These are phyloP conservation scores for Arion vulgaris DNA, from an alignment of 1,140 invertebrate species.

Conservation along the genomic window DNA sequence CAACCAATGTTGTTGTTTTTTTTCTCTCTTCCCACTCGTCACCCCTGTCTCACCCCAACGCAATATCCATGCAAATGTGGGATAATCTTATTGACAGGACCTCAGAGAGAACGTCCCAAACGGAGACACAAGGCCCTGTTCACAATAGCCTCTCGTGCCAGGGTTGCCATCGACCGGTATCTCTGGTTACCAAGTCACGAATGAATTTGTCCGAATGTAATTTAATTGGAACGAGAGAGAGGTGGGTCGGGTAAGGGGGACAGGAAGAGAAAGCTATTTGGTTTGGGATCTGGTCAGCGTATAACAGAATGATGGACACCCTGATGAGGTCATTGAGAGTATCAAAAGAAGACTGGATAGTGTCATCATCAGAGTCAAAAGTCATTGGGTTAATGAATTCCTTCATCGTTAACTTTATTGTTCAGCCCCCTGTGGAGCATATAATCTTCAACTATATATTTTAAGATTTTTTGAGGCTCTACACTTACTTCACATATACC, in stretches of 20 bases:
- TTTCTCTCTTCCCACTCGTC: not conserved
- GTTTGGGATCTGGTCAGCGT: not conserved
- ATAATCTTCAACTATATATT: no score
- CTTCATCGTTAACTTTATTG: no score
- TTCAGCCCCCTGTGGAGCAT: no score
- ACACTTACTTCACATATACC: no score
- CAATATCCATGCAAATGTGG: constrained; percentile 27
- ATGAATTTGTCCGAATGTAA: constrained; percentile 32
- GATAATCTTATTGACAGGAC: constrained; percentile 20
- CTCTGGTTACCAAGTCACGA: constrained; percentile 28
- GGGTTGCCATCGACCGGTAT: constrained; percentile 5
- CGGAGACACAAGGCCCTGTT: not conserved
- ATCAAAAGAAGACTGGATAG: not conserved
- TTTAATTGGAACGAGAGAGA: constrained; percentile 1
- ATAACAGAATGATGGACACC: not conserved
- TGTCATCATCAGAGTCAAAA: not conserved
- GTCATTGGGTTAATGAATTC: not conserved
- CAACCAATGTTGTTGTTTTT: no score
- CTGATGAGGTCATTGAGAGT: not conserved
- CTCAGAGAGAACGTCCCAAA: constrained; percentile 15
- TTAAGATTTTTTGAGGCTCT: no score
- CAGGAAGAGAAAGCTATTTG: not conserved
- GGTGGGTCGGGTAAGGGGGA: not conserved
- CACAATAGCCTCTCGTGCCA: not conserved
- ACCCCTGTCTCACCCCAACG: not conserved